Evolutionary conservation across 2,113 vertebrate genomes (phyloP), one percentile per base, ranked within the genome.

Genomic region (Cinclus cinclus): DNA sequence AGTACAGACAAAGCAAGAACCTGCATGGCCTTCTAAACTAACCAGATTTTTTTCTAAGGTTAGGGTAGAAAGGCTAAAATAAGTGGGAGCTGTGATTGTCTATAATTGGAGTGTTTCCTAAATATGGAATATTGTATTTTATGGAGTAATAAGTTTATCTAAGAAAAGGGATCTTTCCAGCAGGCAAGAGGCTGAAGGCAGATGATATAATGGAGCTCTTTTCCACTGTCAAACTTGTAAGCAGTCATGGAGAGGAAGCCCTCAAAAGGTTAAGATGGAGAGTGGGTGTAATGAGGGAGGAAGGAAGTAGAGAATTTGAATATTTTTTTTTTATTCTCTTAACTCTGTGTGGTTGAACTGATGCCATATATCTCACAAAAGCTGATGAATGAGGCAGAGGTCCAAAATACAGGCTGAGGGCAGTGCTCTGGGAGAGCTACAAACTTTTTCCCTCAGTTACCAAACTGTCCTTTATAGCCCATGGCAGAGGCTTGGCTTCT

Each of bases 201-300:
- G 87, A 89, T 83, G 83, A 89, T 91, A 58, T 75, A 92, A 92
- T 89, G 95, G 91, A 92, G 86, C 70, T 90, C 68, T 94, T 91
- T 75, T 65, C 84, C 31, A 53, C 83, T 92, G 67, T 90, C 90
- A 95, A 79, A 79, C 73, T 90, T 90, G 49, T 49, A 91, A 96
- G 94, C 77, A 95, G 0, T 94, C 65, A 70, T 70, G 73, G 82
- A 90, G 80, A 87, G 91, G 92, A 96, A 92, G 58, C 89, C 87
- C 80, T 92, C 73, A 79, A 74, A 83, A 92, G 83, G 68, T 95
- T 86, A 83, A 90, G 70, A 87, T 83, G 50, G 68, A 94, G 83
- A 89, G 93, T 96, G 83, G 86, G 91, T 94, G 95, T 94, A 88
- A 87, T 95, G 87, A 95, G 46, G 44, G 89, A 95, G 68, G 83